A percentile compares a stretch with the other conserved stretches of the same genome.
Conservation (phyloP, 30 jellyfish, hydroid and myxozoan genomes). For the Phacellophora camtschatica region DNA sequence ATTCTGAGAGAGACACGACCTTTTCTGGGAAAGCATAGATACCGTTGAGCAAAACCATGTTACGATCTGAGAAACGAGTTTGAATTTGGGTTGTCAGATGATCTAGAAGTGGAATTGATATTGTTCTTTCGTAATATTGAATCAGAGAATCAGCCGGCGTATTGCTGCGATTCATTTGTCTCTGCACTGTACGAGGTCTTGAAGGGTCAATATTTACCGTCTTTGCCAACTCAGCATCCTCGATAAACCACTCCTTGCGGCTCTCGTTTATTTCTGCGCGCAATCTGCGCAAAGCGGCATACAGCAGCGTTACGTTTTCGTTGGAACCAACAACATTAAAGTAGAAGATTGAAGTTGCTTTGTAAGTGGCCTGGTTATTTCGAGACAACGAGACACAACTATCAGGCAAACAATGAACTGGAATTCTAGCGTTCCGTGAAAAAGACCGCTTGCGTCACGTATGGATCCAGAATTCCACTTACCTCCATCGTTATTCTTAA, state of each 20-base stretch:
- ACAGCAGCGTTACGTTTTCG: slow-evolving; percentile 3
- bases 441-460: background rate
- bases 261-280: background rate
- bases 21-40: no score
- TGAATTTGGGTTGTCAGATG: background rate
- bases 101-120: background rate
- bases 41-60: no score
- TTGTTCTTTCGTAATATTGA: background rate
- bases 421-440: background rate
- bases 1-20: no score
- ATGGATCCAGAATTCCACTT: background rate
- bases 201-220: background rate
- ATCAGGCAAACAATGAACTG: background rate
- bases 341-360: slow-evolving; percentile 8
- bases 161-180: background rate
- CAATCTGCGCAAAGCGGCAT: background rate
- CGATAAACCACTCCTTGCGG: background rate
- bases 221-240: background rate
- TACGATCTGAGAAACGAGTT: background rate
- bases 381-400: background rate
- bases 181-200: background rate
- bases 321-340: background rate
- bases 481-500: background rate
- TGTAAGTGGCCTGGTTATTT: slow-evolving; percentile 12
- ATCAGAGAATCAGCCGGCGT: background rate